Percentiles rank a stretch among this genome's conserved stretches.
These are phyloP conservation scores for Octodonta nipae DNA, from an alignment of 2,888 invertebrate species.

Conservation along the genomic window DNA sequence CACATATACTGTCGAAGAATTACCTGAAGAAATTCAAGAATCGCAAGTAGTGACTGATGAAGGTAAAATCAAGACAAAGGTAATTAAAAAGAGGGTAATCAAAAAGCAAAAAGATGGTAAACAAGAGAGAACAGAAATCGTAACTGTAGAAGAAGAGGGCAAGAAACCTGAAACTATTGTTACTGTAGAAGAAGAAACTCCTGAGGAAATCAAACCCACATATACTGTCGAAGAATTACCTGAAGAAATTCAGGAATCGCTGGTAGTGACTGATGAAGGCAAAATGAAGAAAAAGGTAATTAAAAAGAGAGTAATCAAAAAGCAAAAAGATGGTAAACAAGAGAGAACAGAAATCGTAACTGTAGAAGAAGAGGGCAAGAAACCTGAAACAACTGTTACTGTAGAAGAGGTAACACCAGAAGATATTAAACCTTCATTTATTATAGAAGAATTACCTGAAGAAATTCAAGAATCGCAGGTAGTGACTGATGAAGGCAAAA, in stretches of 20 bases:
- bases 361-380: conserved; percentile 28
- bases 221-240: conserved; percentile 19
- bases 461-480: conserved; percentile 16
- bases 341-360: conserved; percentile 26
- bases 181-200: conserved; percentile 23
- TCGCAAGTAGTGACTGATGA: no score
- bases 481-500: conserved; percentile 16
- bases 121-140: no score
- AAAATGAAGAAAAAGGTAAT: conserved; percentile 25
- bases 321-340: conserved; percentile 30
- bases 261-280: conserved; percentile 29
- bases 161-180: no score
- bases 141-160: no score
- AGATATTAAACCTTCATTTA: conserved; percentile 8
- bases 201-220: background rate
- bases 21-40: no score
- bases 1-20: no score
- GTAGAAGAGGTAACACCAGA: conserved; percentile 21
- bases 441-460: conserved; percentile 20
- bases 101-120: no score
- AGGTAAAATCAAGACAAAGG: no score
- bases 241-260: conserved; percentile 20
- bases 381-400: conserved; percentile 20
- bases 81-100: no score
- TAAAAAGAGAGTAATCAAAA: conserved; percentile 33